Percentiles rank a stretch among this genome's conserved stretches.
Conservation (phyloP, 92 coral and sea anemone genomes). For the Parazoanthus atlanticus region DNA sequence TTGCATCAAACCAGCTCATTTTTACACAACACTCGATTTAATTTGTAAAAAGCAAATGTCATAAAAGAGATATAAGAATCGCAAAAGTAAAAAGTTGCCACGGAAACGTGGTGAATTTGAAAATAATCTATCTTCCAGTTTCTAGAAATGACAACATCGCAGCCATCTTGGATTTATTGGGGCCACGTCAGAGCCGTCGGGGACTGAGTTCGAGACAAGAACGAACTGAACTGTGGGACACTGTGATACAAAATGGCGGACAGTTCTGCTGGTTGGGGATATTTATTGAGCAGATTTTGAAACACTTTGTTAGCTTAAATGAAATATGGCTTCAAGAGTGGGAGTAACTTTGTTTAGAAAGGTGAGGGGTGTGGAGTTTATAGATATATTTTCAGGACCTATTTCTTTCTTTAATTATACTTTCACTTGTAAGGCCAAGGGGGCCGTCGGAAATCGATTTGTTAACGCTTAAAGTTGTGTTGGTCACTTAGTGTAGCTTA, state of each 20-base stretch:
- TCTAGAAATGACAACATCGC: constrained; percentile 20
- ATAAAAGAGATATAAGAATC: not conserved
- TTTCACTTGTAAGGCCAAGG: no score
- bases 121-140: not conserved
- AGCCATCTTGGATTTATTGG: constrained; percentile 31
- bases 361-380: not conserved
- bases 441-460: no score
- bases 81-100: not conserved
- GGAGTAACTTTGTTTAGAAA: constrained; percentile 1
- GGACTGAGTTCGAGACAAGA: constrained; percentile 19
- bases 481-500: no score
- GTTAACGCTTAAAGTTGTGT: no score
- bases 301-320: not conserved
- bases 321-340: constrained; percentile 33
- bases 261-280: not conserved
- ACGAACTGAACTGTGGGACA: constrained; percentile 28
- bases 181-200: constrained; percentile 42
- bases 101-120: constrained; percentile 4
- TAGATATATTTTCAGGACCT: not conserved
- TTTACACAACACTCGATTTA: not conserved
- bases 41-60: not conserved
- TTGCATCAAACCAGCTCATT: constrained; percentile 96
- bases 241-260: constrained; percentile 24
- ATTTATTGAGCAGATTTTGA: not conserved
- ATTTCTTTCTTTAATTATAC: no score